phyloP scores from a whole-genome alignment of 2,797 vertebrate species.

The Pangasius krempfi region DNA sequence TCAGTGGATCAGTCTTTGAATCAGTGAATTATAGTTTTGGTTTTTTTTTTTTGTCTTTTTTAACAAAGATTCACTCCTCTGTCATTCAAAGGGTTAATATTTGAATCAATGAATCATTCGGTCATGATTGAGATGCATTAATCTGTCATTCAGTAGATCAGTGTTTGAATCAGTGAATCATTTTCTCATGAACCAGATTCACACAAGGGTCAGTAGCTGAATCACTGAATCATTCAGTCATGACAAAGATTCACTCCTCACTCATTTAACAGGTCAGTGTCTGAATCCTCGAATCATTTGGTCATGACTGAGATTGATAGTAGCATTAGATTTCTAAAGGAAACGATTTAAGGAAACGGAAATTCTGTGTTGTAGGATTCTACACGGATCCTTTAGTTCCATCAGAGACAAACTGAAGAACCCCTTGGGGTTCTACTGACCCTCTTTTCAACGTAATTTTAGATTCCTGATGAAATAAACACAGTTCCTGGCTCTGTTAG shows the following conservation, averaged over 20 bases:
- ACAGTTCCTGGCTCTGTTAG: background rate
- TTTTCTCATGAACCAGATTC: background rate
- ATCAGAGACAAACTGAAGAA: background rate
- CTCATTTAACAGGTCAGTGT: background rate
- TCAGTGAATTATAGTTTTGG: background rate
- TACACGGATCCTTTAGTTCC: background rate
- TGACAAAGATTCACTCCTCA: background rate
- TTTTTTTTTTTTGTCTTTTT: too few relatives aligned
- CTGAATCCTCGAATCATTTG: background rate
- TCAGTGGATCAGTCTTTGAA: background rate
- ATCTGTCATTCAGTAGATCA: background rate
- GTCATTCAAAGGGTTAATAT: background rate
- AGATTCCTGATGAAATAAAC: constrained; percentile 12
- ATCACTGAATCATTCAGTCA: background rate
- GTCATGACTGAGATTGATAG: background rate
- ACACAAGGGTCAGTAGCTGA: background rate
- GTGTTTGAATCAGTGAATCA: background rate
- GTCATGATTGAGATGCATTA: too few relatives aligned
- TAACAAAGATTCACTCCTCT: too few relatives aligned
- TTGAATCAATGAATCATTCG: background rate
- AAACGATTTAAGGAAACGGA: background rate
- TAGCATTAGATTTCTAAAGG: background rate
- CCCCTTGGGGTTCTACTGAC: background rate
- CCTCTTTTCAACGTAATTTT: background rate
- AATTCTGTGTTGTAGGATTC: background rate